Conservation (phyloP, 1,140 invertebrate genomes). For the Oscheius sp. region DNA sequence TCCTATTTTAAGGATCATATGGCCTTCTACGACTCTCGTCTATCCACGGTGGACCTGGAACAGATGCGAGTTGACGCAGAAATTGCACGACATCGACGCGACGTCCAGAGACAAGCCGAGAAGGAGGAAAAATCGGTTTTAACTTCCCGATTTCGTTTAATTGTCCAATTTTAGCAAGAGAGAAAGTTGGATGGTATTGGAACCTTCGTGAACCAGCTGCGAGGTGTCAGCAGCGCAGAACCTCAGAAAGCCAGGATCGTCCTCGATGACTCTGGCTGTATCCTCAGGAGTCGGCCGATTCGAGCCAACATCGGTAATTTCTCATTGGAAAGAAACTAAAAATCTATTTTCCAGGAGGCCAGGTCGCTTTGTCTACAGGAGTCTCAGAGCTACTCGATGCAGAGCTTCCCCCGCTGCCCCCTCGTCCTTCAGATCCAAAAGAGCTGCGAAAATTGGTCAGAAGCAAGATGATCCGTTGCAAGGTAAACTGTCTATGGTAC, state of each 20-base stretch:
- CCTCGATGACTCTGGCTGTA: neutral
- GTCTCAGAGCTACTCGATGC: neutral
- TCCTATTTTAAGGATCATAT: neutral
- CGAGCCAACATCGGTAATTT: neutral
- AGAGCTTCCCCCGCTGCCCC: neutral
- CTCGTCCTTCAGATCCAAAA: neutral
- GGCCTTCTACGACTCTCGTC: neutral
- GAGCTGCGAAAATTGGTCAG: neutral
- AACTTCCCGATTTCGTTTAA: neutral
- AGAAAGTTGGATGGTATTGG: neutral
- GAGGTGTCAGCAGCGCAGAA: neutral
- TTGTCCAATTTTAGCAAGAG: neutral
- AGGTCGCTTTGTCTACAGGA: neutral
- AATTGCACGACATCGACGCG: neutral
- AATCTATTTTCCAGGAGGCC: neutral
- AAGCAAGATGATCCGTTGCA: constrained; percentile 15
- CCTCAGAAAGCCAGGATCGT: neutral
- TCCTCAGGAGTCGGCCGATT: neutral
- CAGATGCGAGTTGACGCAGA: constrained; percentile 1
- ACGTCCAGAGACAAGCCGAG: neutral
- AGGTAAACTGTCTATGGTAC: neutral
- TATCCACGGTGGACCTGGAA: neutral
- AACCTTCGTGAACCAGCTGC: neutral
- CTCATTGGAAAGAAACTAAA: neutral
- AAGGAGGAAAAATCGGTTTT: neutral